Conservation (phyloP, 1,140 invertebrate genomes). For the Varroa destructor region DNA sequence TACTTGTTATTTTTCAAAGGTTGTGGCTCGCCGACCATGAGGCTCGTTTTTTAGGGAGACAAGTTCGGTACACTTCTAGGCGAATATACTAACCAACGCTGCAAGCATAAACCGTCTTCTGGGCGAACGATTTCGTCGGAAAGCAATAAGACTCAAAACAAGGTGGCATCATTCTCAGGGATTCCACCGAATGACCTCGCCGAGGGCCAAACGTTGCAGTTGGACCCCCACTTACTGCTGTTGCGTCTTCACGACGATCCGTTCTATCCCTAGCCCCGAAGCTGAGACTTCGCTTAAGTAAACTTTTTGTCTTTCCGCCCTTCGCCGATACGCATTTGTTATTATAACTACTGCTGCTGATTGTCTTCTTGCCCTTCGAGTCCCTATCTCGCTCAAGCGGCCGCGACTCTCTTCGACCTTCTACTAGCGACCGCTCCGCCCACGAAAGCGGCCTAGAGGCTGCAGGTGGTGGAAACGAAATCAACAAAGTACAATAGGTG, state of each 20-base stretch:
- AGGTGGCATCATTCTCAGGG: conserved; percentile 10
- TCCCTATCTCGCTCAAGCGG: too few species aligned
- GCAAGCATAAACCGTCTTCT: conserved; percentile 2
- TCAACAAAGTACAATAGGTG: neutral
- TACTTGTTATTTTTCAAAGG: too few species aligned
- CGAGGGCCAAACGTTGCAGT: too few species aligned
- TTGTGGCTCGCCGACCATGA: too few species aligned
- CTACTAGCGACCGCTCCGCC: neutral
- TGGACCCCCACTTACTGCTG: neutral
- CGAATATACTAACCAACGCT: neutral
- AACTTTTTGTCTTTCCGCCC: neutral
- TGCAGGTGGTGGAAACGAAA: neutral
- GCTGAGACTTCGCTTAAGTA: conserved; percentile 10
- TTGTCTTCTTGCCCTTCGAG: too few species aligned
- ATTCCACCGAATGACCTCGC: conserved; percentile 15
- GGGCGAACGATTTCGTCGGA: conserved; percentile 19
- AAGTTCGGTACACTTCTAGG: too few species aligned
- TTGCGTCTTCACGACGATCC: neutral
- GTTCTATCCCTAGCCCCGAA: neutral
- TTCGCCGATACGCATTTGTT: neutral
- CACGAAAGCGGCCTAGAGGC: conserved; percentile 24
- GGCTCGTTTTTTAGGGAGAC: too few species aligned
- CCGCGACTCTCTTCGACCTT: too few species aligned
- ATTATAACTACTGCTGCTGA: too few species aligned
- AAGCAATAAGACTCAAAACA: conserved; percentile 5